Conservation (phyloP, 2,888 invertebrate species). For the Scaptodrosophila latifasciaeformis region DNA sequence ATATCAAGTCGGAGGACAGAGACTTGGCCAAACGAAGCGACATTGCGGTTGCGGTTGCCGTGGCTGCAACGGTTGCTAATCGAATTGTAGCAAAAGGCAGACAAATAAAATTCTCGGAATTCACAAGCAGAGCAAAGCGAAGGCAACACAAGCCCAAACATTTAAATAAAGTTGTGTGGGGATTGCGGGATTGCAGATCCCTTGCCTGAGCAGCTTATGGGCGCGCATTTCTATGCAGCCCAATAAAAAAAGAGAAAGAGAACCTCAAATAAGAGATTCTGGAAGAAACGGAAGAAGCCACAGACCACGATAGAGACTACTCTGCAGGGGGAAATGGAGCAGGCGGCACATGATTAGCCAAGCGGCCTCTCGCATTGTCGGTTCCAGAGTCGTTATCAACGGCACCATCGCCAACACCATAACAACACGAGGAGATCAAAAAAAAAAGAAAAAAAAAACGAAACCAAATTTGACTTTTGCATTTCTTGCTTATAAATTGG, state of each 20-base stretch:
- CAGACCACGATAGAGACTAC: background rate
- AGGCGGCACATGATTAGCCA: conserved; percentile 35
- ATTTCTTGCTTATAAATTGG: conserved; percentile 64
- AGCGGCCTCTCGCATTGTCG: conserved; percentile 14
- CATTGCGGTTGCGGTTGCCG: conserved; percentile 1
- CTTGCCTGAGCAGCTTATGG: conserved; percentile 12
- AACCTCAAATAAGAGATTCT: background rate
- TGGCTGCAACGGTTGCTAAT: background rate
- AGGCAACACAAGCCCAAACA: conserved; percentile 23
- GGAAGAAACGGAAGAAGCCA: background rate
- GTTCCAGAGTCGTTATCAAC: conserved; percentile 56
- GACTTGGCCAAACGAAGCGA: background rate
- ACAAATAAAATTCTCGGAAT: conserved; percentile 30
- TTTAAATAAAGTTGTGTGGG: conserved; percentile 61
- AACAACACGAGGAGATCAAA: conserved; percentile 11
- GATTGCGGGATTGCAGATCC: background rate
- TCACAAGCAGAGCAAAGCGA: conserved; percentile 33
- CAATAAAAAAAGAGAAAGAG: background rate
- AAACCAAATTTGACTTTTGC: conserved; percentile 11
- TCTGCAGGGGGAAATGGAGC: too few species aligned
- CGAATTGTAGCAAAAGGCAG: conserved; percentile 5
- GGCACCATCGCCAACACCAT: conserved; percentile 44
- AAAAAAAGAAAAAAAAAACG: too few species aligned
- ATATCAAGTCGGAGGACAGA: conserved; percentile 48
- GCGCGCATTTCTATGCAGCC: conserved; percentile 14